phyloP scores from a whole-genome alignment of 2,113 vertebrate genomes.

The Cochlearius cochlearius region DNA sequence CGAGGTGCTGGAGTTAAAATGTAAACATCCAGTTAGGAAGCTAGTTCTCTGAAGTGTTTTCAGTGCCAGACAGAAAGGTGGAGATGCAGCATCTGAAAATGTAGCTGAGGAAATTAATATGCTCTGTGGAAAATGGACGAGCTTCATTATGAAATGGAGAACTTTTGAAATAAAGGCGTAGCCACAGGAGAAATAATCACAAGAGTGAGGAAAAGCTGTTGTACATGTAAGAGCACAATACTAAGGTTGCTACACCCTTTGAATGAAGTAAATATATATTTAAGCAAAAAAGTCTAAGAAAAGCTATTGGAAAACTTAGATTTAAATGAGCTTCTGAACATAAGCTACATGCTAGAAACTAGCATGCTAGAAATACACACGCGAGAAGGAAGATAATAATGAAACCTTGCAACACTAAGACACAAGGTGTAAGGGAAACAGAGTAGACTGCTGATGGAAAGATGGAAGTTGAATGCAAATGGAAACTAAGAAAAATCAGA shows the following conservation, averaged over 20 bases:
- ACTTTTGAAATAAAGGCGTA: not conserved
- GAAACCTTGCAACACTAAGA: not conserved
- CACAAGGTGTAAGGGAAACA: not conserved
- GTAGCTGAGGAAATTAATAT: not conserved
- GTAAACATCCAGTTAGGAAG: not conserved
- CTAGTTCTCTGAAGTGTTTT: not conserved
- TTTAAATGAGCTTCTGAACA: not conserved
- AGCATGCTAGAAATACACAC: not conserved
- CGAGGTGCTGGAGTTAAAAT: not conserved
- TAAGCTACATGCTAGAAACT: not conserved
- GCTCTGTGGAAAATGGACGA: not conserved
- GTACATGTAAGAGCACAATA: not conserved
- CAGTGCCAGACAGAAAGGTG: not conserved
- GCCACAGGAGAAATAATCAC: not conserved
- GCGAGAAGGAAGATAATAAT: not conserved
- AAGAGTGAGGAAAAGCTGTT: not conserved
- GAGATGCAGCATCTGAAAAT: not conserved
- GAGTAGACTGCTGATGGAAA: not conserved
- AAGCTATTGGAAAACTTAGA: not conserved
- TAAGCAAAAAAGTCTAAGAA: not conserved
- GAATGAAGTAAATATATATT: not conserved
- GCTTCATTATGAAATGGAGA: not conserved
- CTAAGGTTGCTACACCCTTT: not conserved
- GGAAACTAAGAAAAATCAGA: not conserved
- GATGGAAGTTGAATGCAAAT: not conserved